These are phyloP conservation scores for Prochilodus magdalenae DNA, from an alignment of 2,113 vertebrate genomes.

Conservation along the genomic window DNA sequence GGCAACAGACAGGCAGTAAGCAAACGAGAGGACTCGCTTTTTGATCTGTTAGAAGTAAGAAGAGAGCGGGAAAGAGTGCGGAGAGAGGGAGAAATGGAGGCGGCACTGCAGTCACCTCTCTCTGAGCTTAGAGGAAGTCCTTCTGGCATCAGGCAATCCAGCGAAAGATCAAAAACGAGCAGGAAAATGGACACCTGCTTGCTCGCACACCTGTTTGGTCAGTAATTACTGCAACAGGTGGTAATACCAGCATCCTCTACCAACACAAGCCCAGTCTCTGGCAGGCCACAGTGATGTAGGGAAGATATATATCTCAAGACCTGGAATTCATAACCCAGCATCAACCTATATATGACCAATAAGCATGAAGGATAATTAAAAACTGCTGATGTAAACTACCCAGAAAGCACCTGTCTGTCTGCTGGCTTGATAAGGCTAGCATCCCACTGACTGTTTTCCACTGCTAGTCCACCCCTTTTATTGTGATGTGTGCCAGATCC, in stretches of 20 bases:
- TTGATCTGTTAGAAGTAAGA: conserved; percentile 28
- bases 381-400: too few species aligned
- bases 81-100: conserved; percentile 11
- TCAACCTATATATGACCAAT: too few species aligned
- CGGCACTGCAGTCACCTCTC: conserved; percentile 1
- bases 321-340: too few species aligned
- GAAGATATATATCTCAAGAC: too few species aligned
- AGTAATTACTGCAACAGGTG: conserved; percentile 75
- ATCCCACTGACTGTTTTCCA: too few species aligned
- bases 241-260: conserved; percentile 62
- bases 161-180: conserved; percentile 47
- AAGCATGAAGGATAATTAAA: too few species aligned
- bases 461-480: too few species aligned
- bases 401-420: too few species aligned
- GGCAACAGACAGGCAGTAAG: conserved; percentile 30
- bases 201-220: conserved; percentile 54
- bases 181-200: conserved; percentile 43
- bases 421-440: too few species aligned
- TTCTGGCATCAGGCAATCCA: conserved; percentile 8
- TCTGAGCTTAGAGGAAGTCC: conserved; percentile 14
- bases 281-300: conserved; percentile 13
- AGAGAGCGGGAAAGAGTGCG: conserved; percentile 10
- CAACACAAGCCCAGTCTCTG: conserved; percentile 27
- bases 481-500: too few species aligned
- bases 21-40: conserved; percentile 38